These are phyloP conservation scores for Germaria angustata DNA, from an alignment of 2,888 invertebrate genomes.

Conservation along the genomic window DNA sequence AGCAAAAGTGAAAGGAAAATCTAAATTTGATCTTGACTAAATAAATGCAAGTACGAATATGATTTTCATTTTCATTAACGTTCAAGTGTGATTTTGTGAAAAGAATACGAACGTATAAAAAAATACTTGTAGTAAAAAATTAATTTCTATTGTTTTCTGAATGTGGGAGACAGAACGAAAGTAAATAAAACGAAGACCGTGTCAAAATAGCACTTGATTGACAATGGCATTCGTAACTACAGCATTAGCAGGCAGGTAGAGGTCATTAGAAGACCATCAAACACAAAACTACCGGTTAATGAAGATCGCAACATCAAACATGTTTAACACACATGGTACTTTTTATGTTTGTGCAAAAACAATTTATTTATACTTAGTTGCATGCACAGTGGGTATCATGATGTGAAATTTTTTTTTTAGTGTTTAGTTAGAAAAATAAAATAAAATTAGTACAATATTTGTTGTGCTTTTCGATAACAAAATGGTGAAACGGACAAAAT, in stretches of 20 bases:
- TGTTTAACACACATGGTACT: constrained; percentile 21
- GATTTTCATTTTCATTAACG: constrained; percentile 58
- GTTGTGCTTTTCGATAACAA: too few relatives aligned
- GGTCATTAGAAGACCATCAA: constrained; percentile 47
- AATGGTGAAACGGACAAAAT: too few relatives aligned
- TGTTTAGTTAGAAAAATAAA: too few relatives aligned
- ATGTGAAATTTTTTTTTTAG: not conserved
- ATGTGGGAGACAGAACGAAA: not conserved
- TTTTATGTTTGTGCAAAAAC: constrained; percentile 53
- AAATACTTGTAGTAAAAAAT: constrained; percentile 10
- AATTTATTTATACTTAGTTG: not conserved
- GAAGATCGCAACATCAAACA: constrained; percentile 35
- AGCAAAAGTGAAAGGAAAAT: constrained; percentile 25
- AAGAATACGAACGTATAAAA: constrained; percentile 8
- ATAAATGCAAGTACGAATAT: constrained; percentile 43
- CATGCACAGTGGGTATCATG: not conserved
- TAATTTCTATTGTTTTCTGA: constrained; percentile 3
- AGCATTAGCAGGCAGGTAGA: constrained; percentile 47
- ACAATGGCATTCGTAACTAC: not conserved
- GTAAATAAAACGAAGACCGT: constrained; percentile 59
- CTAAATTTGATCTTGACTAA: constrained; percentile 41
- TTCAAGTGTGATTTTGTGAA: constrained; percentile 54
- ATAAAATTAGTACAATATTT: too few relatives aligned
- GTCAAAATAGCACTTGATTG: constrained; percentile 51
- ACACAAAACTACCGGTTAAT: constrained; percentile 58